A percentile compares a stretch with the other conserved stretches of the same genome.
These are phyloP conservation scores for Beroe forskalii DNA, from an alignment of 37 sponge, comb jelly and placozoan genomes.

Conservation along the genomic window DNA sequence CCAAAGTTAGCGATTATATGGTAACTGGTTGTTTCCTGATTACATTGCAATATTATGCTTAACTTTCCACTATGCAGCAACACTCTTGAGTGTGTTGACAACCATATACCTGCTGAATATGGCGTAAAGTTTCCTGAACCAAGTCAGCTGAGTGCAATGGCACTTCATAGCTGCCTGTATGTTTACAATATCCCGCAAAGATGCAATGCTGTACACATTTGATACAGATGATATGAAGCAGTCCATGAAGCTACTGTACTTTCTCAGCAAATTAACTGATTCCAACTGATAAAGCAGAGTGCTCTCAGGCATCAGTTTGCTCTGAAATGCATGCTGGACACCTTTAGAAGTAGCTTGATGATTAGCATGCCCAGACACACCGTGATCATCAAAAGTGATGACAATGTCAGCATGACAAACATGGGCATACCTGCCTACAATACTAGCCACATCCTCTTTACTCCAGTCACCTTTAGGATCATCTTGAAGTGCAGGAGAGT, in stretches of 20 bases:
- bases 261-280: constrained; percentile 59
- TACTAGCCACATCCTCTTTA: neutral
- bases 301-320: neutral
- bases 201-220: constrained; percentile 40
- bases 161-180: constrained; percentile 74
- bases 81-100: constrained; percentile 71
- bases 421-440: neutral
- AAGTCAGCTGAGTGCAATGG: constrained; percentile 75
- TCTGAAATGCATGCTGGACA: constrained; percentile 44
- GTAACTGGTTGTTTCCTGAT: too few species aligned
- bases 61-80: neutral
- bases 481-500: constrained; percentile 67
- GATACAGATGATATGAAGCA: neutral
- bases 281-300: constrained; percentile 66
- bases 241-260: constrained; percentile 70
- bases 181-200: constrained; percentile 8
- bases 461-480: neutral
- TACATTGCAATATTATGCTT: too few species aligned
- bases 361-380: constrained; percentile 91
- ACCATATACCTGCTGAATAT: constrained; percentile 82
- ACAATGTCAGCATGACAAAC: constrained; percentile 49
- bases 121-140: constrained; percentile 85
- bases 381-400: constrained; percentile 84
- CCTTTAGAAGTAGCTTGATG: constrained; percentile 75
- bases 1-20: too few species aligned